phyloP scores from a whole-genome alignment of 2,888 invertebrate species.

The Stenurella melanura region DNA sequence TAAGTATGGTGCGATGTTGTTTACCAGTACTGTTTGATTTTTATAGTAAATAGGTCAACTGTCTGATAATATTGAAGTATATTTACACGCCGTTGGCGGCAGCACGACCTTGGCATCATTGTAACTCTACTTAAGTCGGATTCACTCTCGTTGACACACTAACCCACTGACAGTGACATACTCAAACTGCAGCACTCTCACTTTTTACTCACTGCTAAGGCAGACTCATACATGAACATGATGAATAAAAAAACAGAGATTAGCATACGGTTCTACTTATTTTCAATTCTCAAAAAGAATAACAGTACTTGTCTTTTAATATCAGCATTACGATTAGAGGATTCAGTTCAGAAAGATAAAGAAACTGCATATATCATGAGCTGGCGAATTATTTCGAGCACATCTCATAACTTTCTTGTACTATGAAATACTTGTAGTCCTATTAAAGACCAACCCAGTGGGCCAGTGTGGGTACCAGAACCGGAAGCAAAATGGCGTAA shows the following conservation, averaged over 20 bases:
- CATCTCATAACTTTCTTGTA: too few relatives aligned
- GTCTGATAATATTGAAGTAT: conserved; percentile 59
- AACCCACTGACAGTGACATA: conserved; percentile 69
- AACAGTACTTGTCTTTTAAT: too few relatives aligned
- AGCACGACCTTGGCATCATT: conserved; percentile 58
- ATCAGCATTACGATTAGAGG: too few relatives aligned
- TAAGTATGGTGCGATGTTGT: conserved; percentile 17
- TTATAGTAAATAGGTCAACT: conserved; percentile 56
- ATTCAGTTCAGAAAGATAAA: too few relatives aligned
- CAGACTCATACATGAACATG: not conserved
- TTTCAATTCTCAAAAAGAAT: not conserved
- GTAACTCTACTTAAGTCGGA: conserved; percentile 60
- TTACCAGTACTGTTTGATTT: conserved; percentile 41
- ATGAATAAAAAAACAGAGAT: not conserved
- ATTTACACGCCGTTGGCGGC: conserved; percentile 56
- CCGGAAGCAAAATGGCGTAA: too few relatives aligned
- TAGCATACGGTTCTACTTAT: not conserved
- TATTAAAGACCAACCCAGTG: too few relatives aligned
- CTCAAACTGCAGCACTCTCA: conserved; percentile 43
- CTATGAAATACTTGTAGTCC: too few relatives aligned
- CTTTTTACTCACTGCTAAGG: conserved; percentile 39
- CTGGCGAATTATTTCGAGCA: too few relatives aligned
- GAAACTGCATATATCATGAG: too few relatives aligned
- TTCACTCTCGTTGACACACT: conserved; percentile 69
- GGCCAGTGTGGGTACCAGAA: too few relatives aligned